phyloP scores from a whole-genome alignment of 2,797 vertebrate species.

The Pteronotus mesoamericanus region DNA sequence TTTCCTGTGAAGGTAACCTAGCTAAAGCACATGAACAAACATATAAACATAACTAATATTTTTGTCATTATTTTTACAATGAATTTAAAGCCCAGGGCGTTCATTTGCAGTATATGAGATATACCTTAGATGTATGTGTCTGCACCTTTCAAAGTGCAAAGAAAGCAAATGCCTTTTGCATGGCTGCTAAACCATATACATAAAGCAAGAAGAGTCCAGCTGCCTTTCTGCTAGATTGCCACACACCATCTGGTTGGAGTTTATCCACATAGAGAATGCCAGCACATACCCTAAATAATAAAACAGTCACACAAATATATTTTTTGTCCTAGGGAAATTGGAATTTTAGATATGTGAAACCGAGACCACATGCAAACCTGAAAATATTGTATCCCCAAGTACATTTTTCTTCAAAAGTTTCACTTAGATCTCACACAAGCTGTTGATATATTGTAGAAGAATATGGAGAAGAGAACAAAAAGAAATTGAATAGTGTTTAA shows the following conservation, averaged over 20 bases:
- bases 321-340: not conserved
- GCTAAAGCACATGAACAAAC: constrained; percentile 34
- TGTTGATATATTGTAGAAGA: not conserved
- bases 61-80: not conserved
- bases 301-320: constrained; percentile 39
- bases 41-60: not conserved
- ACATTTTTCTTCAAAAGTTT: not conserved
- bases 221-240: constrained; percentile 48
- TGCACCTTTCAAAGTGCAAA: constrained; percentile 52
- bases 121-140: constrained; percentile 29
- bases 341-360: not conserved
- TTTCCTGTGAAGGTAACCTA: constrained; percentile 5
- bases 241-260: constrained; percentile 55
- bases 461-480: not conserved
- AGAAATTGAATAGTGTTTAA: not conserved
- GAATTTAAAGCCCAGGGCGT: not conserved
- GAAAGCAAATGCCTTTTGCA: constrained; percentile 54
- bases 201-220: constrained; percentile 36
- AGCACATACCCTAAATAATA: constrained; percentile 33
- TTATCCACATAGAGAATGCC: constrained; percentile 9
- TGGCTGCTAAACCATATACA: not conserved
- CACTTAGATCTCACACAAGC: not conserved
- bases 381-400: not conserved
- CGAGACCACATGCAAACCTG: not conserved
- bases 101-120: not conserved